Base-by-base conservation (phyloP, 1,140 invertebrate species). In the Helicoverpa zea region DNA sequence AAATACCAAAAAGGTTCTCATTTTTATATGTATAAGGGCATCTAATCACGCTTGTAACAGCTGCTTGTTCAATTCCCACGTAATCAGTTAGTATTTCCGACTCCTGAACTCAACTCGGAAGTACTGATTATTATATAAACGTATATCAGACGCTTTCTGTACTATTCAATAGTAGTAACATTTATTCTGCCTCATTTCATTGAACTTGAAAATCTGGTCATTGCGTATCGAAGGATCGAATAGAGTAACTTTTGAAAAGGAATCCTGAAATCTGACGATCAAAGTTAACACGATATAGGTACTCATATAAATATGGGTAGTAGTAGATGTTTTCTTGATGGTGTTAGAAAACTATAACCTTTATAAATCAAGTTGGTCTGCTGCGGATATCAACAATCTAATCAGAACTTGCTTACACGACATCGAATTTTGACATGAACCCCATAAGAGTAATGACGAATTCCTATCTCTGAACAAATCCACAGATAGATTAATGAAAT, bases 61-160 rank as follows among this genome's bases (percentile, higher is more conserved):
- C 3, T 18, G 54, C 18, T 58, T 10, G 54, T 58, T 58, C 10
- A 16, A 58, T 10, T 18, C n/a, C 18, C 18, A 58, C 18, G 9
- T 16, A 18, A 59, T 11, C 18, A 59, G 23, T 12, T 2, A 56
- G 10, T 47, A 47, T 47, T 16, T 47, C 43, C 63, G 43, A 47
- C 2, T 47, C 14, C 47, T 29, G 16, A 18, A 54, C 18, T 51
- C 68, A 14, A 72, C 9, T 23, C n/a, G 49, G 35, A 59, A 76
- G 30, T 59, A 35, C 49, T 16, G 63, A 66, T 66, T 66, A 66
- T 35, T 66, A 43, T 43, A 43, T 59, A 29, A 16, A 18, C 63
- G 63, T 35, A 66, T 66, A 66, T 66, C 63, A 66, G 63, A 43
- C 16, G 35, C 63, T 66, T 66, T n/a, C 63, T 66, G 35, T 47